Percentiles rank a stretch among this genome's conserved stretches.
Evolutionary conservation across 2,888 invertebrate species (phyloP).

Genomic region (Rhyacophila evoluta): DNA sequence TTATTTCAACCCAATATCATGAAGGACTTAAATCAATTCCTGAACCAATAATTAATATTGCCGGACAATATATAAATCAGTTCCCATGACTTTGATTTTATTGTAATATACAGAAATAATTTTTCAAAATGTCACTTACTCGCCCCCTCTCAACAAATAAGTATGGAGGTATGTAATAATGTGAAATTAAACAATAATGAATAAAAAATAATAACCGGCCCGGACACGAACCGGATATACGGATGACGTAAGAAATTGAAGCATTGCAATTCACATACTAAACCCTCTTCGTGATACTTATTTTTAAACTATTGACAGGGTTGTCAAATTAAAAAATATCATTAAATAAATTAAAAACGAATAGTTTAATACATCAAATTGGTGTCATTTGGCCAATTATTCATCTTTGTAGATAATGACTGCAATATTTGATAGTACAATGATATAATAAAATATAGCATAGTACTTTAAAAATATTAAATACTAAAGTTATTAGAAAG

Average conservation of each 20-base stretch:
- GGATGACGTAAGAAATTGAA: conserved; percentile 38
- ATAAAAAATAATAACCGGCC: neutral
- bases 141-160: neutral
- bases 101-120: neutral
- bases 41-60: neutral
- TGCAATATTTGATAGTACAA: too few relatives aligned
- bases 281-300: neutral
- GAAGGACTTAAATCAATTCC: neutral
- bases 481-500: too few relatives aligned
- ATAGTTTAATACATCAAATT: too few relatives aligned
- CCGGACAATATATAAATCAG: neutral
- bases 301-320: neutral
- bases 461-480: too few relatives aligned
- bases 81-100: conserved; percentile 9
- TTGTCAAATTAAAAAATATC: neutral
- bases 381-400: too few relatives aligned
- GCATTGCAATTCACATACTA: conserved; percentile 36
- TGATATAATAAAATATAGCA: too few relatives aligned
- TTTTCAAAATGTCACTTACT: neutral
- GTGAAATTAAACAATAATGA: conserved; percentile 3
- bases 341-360: too few relatives aligned
- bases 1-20: neutral
- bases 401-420: too few relatives aligned
- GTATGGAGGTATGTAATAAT: neutral
- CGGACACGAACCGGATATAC: conserved; percentile 42